These are phyloP conservation scores for Drosophila tani DNA, from an alignment of 1,140 invertebrate species.

Conservation along the genomic window DNA sequence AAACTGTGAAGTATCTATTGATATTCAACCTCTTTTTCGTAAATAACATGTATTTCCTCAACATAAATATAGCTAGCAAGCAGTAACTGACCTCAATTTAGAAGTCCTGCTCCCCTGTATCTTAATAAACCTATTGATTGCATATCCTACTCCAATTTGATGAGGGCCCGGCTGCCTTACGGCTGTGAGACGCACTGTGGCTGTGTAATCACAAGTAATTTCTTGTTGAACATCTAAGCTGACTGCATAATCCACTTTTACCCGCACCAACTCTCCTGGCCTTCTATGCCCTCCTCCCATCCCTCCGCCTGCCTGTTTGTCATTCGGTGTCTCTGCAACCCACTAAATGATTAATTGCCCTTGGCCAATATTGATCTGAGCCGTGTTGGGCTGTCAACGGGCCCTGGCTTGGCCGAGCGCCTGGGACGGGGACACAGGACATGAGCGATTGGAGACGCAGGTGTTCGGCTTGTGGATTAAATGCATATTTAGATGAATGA, in stretches of 20 bases:
- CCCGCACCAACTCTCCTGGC: constrained; percentile 1
- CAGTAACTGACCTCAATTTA: not conserved
- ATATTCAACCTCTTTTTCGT: not conserved
- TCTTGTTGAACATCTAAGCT: constrained; percentile 47
- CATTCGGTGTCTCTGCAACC: constrained; percentile 23
- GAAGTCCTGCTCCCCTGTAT: not conserved
- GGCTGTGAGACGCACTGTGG: constrained; percentile 11
- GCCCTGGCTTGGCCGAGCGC: constrained; percentile 6
- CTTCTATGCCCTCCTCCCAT: not conserved
- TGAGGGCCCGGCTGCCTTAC: not conserved
- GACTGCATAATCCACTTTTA: constrained; percentile 65
- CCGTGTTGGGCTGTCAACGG: constrained; percentile 45
- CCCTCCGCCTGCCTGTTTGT: not conserved
- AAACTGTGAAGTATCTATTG: not conserved
- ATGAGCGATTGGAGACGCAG: constrained; percentile 41
- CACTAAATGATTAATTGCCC: constrained; percentile 59
- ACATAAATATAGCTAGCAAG: not conserved
- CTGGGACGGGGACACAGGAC: not conserved
- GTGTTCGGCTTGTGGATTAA: constrained; percentile 32
- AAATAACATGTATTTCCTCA: not conserved
- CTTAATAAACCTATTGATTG: constrained; percentile 4
- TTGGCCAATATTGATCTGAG: constrained; percentile 53
- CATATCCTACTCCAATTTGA: constrained; percentile 1
- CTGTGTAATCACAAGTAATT: constrained; percentile 44
- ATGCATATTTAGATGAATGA: constrained; percentile 40